Evolutionary conservation across 2,113 vertebrate species (phyloP), one percentile per base, ranked within the genome.

Genomic region (Tringa solitaria): DNA sequence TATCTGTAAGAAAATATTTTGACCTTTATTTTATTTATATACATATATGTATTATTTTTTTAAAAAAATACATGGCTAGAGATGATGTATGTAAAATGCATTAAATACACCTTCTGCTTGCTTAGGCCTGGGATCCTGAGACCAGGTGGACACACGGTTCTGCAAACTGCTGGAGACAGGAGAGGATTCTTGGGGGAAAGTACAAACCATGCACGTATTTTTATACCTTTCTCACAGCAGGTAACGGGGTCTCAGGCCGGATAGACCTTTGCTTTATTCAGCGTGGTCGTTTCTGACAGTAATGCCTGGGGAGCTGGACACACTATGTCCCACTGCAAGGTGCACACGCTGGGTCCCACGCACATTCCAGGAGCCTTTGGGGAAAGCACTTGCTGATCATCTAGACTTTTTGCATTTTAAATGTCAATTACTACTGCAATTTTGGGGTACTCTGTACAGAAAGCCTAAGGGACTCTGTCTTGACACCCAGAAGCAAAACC

Each of bases 301-400:
- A 64, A 24, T 21, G 26, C 18, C 59, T 14, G 9, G 6, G 53
- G 35, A 80, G 54, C 3, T 4, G 22, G 63, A 53, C 12, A 3
- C 3, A 4, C 13, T 6, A 4, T 2, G 9, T 64, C 46, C 37
- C 27, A 15, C 21, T 26, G 43, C 43, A 53, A 2, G 0, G 0
- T 28, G 68, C 21, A 18, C 11, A 11, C 6, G 22, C 28, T 9
- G n/a, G 64, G 21, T 30, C n/a, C 30, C 65, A 63, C 1, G 4
- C 24, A 10, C 14, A n/a, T 24, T 24, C 30, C 57, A 60, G 39
- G 23, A 83, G 16, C 27, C 64, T 60, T 45, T 0, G 0, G 30
- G 37, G 20, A 23, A 78, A 75, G 48, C 13, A 53, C 39, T 53
- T 79, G 24, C 9, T 53, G 12, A 10, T 46, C 33, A 12, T 56